phyloP scores from a whole-genome alignment of 2,888 invertebrate genomes.

The Drosophila robusta region DNA sequence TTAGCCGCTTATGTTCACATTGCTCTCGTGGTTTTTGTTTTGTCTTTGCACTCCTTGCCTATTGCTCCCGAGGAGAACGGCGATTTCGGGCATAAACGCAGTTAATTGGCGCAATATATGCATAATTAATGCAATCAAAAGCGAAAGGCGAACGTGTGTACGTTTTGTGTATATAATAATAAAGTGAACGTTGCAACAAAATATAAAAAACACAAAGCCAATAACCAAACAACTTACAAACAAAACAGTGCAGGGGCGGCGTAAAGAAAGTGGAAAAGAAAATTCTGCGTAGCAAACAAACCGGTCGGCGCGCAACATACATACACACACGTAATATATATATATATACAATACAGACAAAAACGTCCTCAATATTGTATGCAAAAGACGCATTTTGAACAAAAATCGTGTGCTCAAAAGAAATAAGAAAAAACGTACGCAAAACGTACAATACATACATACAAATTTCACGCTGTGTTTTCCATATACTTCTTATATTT shows the following conservation, averaged over 20 bases:
- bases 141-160: conserved; percentile 58
- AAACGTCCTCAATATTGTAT: conserved; percentile 65
- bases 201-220: conserved; percentile 4
- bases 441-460: conserved; percentile 42
- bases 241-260: conserved; percentile 55
- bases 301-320: conserved; percentile 72
- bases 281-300: conserved; percentile 78
- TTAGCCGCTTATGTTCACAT: conserved; percentile 33
- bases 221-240: conserved; percentile 26
- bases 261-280: conserved; percentile 66
- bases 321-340: conserved; percentile 43
- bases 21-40: conserved; percentile 58
- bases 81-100: conserved; percentile 47
- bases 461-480: conserved; percentile 43
- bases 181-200: conserved; percentile 52
- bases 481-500: conserved; percentile 44
- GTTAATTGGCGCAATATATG: conserved; percentile 47
- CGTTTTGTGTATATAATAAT: conserved; percentile 53
- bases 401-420: conserved; percentile 30
- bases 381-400: conserved; percentile 64
- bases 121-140: conserved; percentile 67
- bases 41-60: conserved; percentile 61
- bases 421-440: conserved; percentile 32
- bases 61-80: conserved; percentile 54
- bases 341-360: conserved; percentile 47